phyloP scores from a whole-genome alignment of 2,797 vertebrate species.

The Bradypodion pumilum region DNA sequence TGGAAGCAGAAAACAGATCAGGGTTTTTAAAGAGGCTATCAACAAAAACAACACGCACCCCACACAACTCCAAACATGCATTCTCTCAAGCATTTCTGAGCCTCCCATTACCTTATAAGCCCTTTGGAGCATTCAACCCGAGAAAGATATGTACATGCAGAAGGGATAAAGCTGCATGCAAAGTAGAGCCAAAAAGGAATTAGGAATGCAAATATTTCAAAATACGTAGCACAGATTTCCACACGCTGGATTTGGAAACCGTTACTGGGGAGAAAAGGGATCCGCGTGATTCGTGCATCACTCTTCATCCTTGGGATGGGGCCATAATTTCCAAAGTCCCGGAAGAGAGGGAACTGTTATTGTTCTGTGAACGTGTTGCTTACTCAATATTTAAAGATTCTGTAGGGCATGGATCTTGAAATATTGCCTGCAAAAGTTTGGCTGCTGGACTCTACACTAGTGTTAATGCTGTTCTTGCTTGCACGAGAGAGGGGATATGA shows the following conservation, averaged over 20 bases:
- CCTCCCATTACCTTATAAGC: neutral
- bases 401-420: neutral
- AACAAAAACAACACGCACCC: constrained; percentile 55
- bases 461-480: neutral
- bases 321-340: neutral
- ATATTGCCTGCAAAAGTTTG: neutral
- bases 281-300: neutral
- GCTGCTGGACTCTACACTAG: neutral
- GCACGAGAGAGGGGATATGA: no score
- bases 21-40: constrained; percentile 75
- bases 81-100: constrained; percentile 54
- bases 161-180: neutral
- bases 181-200: constrained; percentile 14
- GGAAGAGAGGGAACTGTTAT: neutral
- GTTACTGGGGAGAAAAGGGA: neutral
- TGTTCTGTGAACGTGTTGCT: neutral
- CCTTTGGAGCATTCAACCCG: neutral
- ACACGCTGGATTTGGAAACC: neutral
- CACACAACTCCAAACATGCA: constrained; percentile 38
- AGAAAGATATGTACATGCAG: neutral
- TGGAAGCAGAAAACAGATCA: constrained; percentile 78
- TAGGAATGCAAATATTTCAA: constrained; percentile 11
- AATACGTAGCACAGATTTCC: neutral
- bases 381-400: neutral
- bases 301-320: neutral